Conservation (phyloP, 1,140 invertebrate species). For the Mizuhopecten yessoensis region DNA sequence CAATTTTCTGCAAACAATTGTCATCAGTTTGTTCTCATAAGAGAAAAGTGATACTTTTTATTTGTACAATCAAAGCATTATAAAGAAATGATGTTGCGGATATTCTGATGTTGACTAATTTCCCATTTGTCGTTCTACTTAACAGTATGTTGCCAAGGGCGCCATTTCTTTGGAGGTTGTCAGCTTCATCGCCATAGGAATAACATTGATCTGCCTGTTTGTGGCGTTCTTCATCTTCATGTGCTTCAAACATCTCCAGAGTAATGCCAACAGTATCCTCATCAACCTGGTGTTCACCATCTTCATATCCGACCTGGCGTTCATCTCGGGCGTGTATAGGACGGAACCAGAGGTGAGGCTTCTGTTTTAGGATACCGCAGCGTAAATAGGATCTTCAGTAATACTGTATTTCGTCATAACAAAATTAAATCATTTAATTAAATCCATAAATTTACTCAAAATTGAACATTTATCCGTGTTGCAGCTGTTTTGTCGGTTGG, state of each 20-base stretch:
- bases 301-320: slow-evolving; percentile 92
- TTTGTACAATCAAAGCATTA: background rate
- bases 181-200: slow-evolving; percentile 90
- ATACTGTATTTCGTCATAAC: background rate
- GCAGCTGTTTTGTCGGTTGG: slow-evolving; percentile 89
- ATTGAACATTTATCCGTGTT: slow-evolving; percentile 43
- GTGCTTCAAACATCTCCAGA: slow-evolving; percentile 90
- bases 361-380: background rate
- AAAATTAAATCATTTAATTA: slow-evolving; percentile 39
- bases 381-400: too few species aligned
- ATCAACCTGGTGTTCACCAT: slow-evolving; percentile 96
- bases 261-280: slow-evolving; percentile 97
- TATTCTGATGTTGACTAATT: too few species aligned
- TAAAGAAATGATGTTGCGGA: background rate
- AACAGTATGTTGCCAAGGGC: slow-evolving; percentile 89
- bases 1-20: too few species aligned
- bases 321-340: slow-evolving; percentile 87
- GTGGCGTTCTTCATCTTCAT: slow-evolving; percentile 89
- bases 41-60: too few species aligned
- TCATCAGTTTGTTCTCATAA: too few species aligned
- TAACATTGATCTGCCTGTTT: slow-evolving; percentile 89
- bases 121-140: too few species aligned
- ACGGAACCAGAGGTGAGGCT: slow-evolving; percentile 82
- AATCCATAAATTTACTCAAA: too few species aligned
- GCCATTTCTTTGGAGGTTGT: slow-evolving; percentile 72